These are phyloP conservation scores for Papilio gigon DNA, from an alignment of 2,888 invertebrate species.

Conservation along the genomic window DNA sequence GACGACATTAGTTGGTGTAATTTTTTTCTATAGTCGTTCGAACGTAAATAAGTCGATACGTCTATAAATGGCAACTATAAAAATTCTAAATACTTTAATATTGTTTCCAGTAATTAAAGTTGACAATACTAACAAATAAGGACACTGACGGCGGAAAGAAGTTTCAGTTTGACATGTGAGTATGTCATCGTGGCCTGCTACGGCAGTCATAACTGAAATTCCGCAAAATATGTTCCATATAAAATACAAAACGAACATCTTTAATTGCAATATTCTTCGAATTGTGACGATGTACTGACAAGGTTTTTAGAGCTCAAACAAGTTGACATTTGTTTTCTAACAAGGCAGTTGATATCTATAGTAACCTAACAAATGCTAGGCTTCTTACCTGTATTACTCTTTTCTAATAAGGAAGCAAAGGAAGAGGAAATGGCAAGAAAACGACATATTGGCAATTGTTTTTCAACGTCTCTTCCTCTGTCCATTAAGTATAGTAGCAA, in stretches of 20 bases:
- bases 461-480: no score
- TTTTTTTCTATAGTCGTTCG: not conserved
- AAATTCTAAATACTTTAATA: conserved; percentile 2
- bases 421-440: no score
- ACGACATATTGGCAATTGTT: no score
- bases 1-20: not conserved
- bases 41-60: not conserved
- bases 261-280: conserved; percentile 3
- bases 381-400: no score
- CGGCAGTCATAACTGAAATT: not conserved
- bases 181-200: not conserved
- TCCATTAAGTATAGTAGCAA: no score
- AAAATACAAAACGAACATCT: not conserved
- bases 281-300: not conserved
- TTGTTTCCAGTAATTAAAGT: conserved; percentile 2
- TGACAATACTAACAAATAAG: not conserved
- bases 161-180: not conserved
- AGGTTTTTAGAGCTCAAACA: not conserved
- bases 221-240: not conserved
- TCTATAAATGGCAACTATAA: not conserved
- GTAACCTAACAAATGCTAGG: no score
- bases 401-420: no score
- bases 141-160: not conserved
- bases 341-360: no score
- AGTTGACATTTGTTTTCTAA: not conserved